phyloP scores from a whole-genome alignment of 1,140 invertebrate genomes.

The Plutomurus gul region DNA sequence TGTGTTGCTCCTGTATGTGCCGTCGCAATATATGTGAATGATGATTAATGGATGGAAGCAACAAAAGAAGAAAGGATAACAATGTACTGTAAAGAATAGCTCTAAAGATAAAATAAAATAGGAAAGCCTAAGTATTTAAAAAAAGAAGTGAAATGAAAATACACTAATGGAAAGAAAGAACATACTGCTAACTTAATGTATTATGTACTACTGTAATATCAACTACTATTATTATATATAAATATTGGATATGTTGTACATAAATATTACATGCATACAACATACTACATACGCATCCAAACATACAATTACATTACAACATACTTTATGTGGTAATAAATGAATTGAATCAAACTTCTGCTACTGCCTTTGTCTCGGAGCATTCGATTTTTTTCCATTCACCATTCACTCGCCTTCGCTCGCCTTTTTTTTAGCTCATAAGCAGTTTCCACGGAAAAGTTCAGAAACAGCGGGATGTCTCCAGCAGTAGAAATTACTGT shows the following conservation, averaged over 20 bases:
- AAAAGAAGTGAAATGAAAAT: too few relatives aligned
- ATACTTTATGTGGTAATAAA: constrained; percentile 41
- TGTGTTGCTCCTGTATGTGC: too few relatives aligned
- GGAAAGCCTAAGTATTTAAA: too few relatives aligned
- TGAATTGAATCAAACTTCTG: constrained; percentile 31
- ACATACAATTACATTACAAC: constrained; percentile 31
- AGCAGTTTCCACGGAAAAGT: constrained; percentile 4
- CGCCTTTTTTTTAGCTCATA: background rate
- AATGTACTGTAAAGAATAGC: too few relatives aligned
- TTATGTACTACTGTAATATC: too few relatives aligned
- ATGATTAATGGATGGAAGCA: too few relatives aligned
- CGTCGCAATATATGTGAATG: too few relatives aligned
- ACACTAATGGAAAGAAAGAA: too few relatives aligned
- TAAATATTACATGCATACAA: constrained; percentile 15
- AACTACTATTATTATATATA: constrained; percentile 17
- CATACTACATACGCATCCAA: constrained; percentile 2
- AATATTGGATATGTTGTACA: background rate
- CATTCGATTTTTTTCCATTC: constrained; percentile 17
- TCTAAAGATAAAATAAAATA: too few relatives aligned
- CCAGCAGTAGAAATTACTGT: background rate
- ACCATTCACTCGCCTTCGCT: too few relatives aligned
- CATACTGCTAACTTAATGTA: background rate
- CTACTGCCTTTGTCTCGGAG: background rate
- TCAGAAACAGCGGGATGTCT: constrained; percentile 3
- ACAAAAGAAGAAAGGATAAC: too few relatives aligned